Evolutionary conservation across 2,888 invertebrate species (phyloP).

Genomic region (Hydrotaea cyrtoneurina): DNA sequence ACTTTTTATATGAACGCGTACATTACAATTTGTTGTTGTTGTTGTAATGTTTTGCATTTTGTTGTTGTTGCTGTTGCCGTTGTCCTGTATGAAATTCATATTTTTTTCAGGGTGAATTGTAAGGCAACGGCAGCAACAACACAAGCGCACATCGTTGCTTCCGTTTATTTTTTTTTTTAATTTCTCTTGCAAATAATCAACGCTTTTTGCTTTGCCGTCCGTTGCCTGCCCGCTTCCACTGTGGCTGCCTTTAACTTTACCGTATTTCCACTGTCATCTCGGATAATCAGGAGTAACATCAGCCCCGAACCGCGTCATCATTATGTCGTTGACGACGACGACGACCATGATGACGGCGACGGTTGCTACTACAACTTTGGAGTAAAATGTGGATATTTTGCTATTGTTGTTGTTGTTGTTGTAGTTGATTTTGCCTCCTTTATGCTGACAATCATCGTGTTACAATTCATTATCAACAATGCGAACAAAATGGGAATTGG

Average conservation of each 20-base stretch:
- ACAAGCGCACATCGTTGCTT: slow-evolving; percentile 7
- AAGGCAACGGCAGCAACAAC: not conserved
- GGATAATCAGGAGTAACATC: slow-evolving; percentile 45
- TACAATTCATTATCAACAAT: slow-evolving; percentile 58
- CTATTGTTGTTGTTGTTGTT: slow-evolving; percentile 8
- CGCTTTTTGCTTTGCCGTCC: not conserved
- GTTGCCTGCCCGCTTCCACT: not conserved
- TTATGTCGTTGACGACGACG: not conserved
- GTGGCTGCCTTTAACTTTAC: slow-evolving; percentile 6
- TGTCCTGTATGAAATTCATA: slow-evolving; percentile 33
- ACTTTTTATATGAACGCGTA: slow-evolving; percentile 66
- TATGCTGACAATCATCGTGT: slow-evolving; percentile 61
- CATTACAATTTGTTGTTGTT: slow-evolving; percentile 27
- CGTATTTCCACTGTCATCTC: slow-evolving; percentile 54
- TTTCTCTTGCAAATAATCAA: slow-evolving; percentile 60
- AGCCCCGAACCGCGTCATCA: slow-evolving; percentile 14
- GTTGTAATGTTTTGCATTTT: slow-evolving; percentile 17
- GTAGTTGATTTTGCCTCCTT: slow-evolving; percentile 34
- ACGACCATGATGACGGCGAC: not conserved
- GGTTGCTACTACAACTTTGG: slow-evolving; percentile 48
- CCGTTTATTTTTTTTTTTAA: slow-evolving; percentile 61
- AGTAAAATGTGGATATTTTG: slow-evolving; percentile 25
- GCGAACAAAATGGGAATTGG: slow-evolving; percentile 3
- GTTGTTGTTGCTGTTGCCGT: slow-evolving; percentile 39
- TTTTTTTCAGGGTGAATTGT: slow-evolving; percentile 49